A percentile compares a stretch with the other conserved stretches of the same genome.
Conservation (phyloP, 1,140 invertebrate genomes). For the Myzus persicae region DNA sequence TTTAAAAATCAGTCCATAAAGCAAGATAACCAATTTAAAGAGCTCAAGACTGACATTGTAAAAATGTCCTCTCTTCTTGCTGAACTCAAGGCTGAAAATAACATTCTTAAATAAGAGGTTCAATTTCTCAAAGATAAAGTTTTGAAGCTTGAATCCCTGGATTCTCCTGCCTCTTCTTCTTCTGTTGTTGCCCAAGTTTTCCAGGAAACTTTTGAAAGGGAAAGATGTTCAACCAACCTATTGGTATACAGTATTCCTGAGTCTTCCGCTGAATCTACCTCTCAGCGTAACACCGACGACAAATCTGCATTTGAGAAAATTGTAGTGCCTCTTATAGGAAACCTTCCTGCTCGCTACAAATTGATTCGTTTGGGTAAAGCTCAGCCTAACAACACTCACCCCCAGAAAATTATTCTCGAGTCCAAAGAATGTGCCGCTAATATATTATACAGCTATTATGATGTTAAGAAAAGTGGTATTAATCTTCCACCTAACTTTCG, state of each 20-base stretch:
- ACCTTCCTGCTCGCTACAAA: not conserved
- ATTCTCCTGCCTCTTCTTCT: not conserved
- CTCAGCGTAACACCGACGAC: not conserved
- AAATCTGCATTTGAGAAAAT: not conserved
- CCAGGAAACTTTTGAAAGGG: not conserved
- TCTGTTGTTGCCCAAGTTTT: not conserved
- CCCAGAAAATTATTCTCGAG: not conserved
- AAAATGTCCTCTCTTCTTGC: not conserved
- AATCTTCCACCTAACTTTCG: not conserved
- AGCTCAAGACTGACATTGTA: not conserved
- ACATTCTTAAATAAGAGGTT: not conserved
- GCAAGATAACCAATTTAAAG: not conserved
- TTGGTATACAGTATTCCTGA: not conserved
- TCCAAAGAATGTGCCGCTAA: not conserved
- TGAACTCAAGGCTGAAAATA: not conserved
- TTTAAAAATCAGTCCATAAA: too few relatives aligned
- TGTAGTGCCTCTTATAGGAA: not conserved
- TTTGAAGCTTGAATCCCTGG: not conserved
- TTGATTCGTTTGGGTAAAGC: not conserved
- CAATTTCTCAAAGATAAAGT: not conserved
- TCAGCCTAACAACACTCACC: not conserved
- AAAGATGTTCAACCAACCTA: not conserved
- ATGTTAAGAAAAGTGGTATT: constrained; percentile 2
- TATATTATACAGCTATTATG: not conserved
- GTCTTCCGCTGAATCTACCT: not conserved